These are phyloP conservation scores for Drosophila paranaensis DNA, from an alignment of 2,888 invertebrate genomes.

Conservation along the genomic window DNA sequence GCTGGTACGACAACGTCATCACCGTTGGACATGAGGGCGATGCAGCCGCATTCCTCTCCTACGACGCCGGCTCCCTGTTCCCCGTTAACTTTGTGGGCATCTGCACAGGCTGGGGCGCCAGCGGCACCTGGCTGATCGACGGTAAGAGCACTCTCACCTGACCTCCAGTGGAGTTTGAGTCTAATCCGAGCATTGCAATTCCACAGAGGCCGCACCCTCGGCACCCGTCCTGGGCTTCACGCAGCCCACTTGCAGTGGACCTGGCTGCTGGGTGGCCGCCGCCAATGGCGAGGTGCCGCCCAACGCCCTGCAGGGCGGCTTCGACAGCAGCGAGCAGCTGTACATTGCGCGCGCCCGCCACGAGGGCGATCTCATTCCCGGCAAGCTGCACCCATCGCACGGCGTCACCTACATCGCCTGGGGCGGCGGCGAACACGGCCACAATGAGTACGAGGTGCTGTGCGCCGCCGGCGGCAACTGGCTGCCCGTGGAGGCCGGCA, in stretches of 20 bases:
- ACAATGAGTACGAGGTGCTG: conserved; percentile 89
- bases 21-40: conserved; percentile 91
- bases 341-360: conserved; percentile 89
- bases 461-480: conserved; percentile 88
- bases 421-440: conserved; percentile 90
- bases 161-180: neutral
- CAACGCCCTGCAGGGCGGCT: conserved; percentile 89
- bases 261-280: conserved; percentile 87
- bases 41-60: conserved; percentile 89
- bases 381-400: conserved; percentile 89
- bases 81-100: conserved; percentile 91
- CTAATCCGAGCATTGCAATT: neutral
- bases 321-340: conserved; percentile 87
- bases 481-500: conserved; percentile 88
- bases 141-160: conserved; percentile 85
- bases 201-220: conserved; percentile 71
- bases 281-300: conserved; percentile 89
- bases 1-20: conserved; percentile 89
- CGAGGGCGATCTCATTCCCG: conserved; percentile 91
- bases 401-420: conserved; percentile 90
- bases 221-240: conserved; percentile 73
- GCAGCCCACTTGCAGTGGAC: conserved; percentile 77
- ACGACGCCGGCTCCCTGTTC: conserved; percentile 90
- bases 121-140: conserved; percentile 92
- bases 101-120: conserved; percentile 94